Percentiles rank a stretch among this genome's conserved stretches.
These are phyloP conservation scores for Seira musarum DNA, from an alignment of 2,888 invertebrate genomes.

Conservation along the genomic window DNA sequence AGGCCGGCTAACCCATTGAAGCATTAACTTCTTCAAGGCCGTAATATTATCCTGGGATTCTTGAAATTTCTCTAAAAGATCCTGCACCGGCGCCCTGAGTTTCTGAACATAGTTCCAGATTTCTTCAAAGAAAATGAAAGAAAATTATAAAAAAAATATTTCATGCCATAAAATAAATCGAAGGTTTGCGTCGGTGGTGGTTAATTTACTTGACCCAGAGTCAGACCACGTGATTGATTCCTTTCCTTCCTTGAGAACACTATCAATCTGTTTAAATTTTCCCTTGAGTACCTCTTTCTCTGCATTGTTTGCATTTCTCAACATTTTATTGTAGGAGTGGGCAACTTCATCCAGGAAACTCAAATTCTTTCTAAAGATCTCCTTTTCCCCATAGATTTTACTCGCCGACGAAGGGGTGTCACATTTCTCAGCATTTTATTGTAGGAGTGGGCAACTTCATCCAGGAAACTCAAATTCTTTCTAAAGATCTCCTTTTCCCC, in stretches of 20 bases:
- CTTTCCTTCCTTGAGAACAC: slow-evolving; percentile 84
- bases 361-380: slow-evolving; percentile 86
- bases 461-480: slow-evolving; percentile 84
- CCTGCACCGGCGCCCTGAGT: slow-evolving; percentile 84
- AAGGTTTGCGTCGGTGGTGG: background rate
- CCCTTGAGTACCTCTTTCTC: slow-evolving; percentile 89
- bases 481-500: slow-evolving; percentile 86
- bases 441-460: slow-evolving; percentile 75
- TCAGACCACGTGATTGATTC: slow-evolving; percentile 89
- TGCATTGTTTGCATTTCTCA: slow-evolving; percentile 85
- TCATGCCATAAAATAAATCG: background rate
- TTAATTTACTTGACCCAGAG: slow-evolving; percentile 37
- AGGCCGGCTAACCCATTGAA: slow-evolving; percentile 86
- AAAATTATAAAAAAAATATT: slow-evolving; percentile 32
- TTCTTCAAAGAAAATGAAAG: slow-evolving; percentile 72
- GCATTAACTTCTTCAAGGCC: slow-evolving; percentile 84
- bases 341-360: slow-evolving; percentile 77
- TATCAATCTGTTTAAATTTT: slow-evolving; percentile 89
- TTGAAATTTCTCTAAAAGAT: slow-evolving; percentile 85
- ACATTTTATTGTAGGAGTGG: slow-evolving; percentile 83
- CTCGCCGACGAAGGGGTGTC: no score
- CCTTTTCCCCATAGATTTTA: slow-evolving; percentile 83
- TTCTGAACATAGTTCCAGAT: slow-evolving; percentile 87
- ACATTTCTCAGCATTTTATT: slow-evolving; percentile 86
- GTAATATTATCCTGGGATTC: slow-evolving; percentile 89